Conservation (phyloP, 2,797 vertebrate species). For the Sphenopsis melanotis region DNA sequence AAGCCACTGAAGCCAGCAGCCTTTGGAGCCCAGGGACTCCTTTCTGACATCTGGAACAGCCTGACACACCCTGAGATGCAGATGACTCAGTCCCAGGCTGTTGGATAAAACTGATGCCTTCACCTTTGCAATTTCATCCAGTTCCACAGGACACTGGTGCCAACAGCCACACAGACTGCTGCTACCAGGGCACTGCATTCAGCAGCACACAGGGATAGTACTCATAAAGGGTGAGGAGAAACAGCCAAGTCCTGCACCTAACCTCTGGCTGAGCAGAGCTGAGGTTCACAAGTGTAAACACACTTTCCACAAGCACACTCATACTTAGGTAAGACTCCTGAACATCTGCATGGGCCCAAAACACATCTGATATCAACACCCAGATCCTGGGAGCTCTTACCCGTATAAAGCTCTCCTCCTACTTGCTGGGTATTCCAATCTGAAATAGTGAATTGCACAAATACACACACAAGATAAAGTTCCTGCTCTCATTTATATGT, state of each 20-base stretch:
- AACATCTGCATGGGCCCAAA: neutral
- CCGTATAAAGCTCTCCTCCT: neutral
- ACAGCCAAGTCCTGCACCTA: neutral
- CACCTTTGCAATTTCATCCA: neutral
- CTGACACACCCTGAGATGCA: neutral
- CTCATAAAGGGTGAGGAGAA: neutral
- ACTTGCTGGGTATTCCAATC: neutral
- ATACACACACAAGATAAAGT: neutral
- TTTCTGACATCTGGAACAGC: neutral
- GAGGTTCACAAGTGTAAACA: neutral
- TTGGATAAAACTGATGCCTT: neutral
- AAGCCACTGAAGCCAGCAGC: neutral
- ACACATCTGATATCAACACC: neutral
- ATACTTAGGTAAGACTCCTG: neutral
- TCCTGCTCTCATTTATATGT: neutral
- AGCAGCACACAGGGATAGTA: fast-evolving
- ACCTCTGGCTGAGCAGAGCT: neutral
- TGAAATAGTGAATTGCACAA: neutral
- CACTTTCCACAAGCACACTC: neutral
- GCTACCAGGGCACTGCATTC: neutral
- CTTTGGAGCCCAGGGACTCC: fast-evolving
- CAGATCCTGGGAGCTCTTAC: neutral
- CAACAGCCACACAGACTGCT: neutral
- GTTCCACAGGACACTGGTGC: neutral
- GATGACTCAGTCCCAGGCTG: neutral